phyloP scores from a whole-genome alignment of 2,888 invertebrate genomes.

The Craniophora ligustri region DNA sequence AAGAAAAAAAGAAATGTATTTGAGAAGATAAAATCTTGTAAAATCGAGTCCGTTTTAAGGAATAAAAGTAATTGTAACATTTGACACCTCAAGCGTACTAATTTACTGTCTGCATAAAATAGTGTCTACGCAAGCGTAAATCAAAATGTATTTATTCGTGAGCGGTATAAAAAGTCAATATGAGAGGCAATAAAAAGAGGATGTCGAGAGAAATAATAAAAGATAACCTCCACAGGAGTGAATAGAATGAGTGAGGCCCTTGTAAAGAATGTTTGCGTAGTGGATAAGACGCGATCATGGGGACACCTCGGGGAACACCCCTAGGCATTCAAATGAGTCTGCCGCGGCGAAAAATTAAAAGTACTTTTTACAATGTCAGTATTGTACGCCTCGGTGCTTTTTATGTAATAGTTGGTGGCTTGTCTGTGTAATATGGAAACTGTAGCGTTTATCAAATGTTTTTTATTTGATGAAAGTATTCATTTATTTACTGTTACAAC shows the following conservation, averaged over 20 bases:
- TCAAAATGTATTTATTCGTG: slow-evolving; percentile 88
- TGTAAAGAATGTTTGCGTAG: slow-evolving; percentile 87
- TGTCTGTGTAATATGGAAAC: slow-evolving; percentile 3
- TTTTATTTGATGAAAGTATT: slow-evolving; percentile 21
- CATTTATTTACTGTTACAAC: no score
- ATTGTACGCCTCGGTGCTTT: slow-evolving; percentile 50
- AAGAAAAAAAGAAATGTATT: slow-evolving; percentile 24
- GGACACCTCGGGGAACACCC: slow-evolving; percentile 86
- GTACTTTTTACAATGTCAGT: slow-evolving; percentile 70
- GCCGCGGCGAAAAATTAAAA: slow-evolving; percentile 79
- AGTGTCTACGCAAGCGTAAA: slow-evolving; percentile 79
- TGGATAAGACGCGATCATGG: slow-evolving; percentile 86
- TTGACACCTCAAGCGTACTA: slow-evolving; percentile 80
- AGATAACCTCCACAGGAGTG: slow-evolving; percentile 86
- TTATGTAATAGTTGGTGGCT: slow-evolving; percentile 52
- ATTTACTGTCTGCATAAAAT: slow-evolving; percentile 82
- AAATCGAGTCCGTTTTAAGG: slow-evolving; percentile 29
- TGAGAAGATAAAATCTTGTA: neutral
- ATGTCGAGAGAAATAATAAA: slow-evolving; percentile 85
- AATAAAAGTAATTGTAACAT: slow-evolving; percentile 56
- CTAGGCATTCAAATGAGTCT: slow-evolving; percentile 66
- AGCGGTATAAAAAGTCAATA: slow-evolving; percentile 88
- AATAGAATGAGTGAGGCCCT: slow-evolving; percentile 84
- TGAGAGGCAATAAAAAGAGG: slow-evolving; percentile 86
- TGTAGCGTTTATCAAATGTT: neutral